Evolutionary conservation across 2,888 invertebrate species (phyloP), one percentile per base, ranked within the genome.

Genomic region (Ectemnius continuus): DNA sequence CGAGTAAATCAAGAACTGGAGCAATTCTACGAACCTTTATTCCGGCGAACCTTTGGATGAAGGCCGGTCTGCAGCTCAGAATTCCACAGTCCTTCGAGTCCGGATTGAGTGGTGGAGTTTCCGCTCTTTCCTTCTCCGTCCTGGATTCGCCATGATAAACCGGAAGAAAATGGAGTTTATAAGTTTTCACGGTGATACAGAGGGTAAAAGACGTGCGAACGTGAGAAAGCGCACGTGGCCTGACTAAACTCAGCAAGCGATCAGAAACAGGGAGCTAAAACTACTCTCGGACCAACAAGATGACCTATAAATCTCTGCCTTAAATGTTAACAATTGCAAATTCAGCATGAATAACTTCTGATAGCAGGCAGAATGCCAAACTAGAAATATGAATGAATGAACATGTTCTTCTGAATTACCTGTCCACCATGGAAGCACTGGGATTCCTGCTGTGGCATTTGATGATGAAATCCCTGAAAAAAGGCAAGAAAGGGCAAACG

Each of bases 31-130:
- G 89, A 91, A 95, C 95, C 94, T 97, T 97, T 90, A 98, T 97
- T 91, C 96, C 96, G 90, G 97, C 97, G 92, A 96, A 97, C 90
- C 94, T 93, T 92, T 97, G 97, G 87, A 98, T 94, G 91, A 95
- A 95, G 85, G 94, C 93, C 87, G 98, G 97, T 87, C 97, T 95
- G 93, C 96, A 97, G 84, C 94, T 94, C 70, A 97, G 93, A 87
- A 98, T 96, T 83, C 97, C 97, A 92, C 98, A 98, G 92, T 97
- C 97, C 91, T 95, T 93, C 87, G 94, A 93, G 91, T 96, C 95
- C 91, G 90, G 91, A 88, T 90, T 90, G 61, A 90, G 87, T 52
- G 90, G 89, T 62, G 91, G 89, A 68, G 90, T 90, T 68, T 90
- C 87, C 48, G 90, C 82, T 78, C 89, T 84, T 73, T 91, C 91